Conservation (phyloP, 2,888 invertebrate species). For the Synanthedon tipuliformis region DNA sequence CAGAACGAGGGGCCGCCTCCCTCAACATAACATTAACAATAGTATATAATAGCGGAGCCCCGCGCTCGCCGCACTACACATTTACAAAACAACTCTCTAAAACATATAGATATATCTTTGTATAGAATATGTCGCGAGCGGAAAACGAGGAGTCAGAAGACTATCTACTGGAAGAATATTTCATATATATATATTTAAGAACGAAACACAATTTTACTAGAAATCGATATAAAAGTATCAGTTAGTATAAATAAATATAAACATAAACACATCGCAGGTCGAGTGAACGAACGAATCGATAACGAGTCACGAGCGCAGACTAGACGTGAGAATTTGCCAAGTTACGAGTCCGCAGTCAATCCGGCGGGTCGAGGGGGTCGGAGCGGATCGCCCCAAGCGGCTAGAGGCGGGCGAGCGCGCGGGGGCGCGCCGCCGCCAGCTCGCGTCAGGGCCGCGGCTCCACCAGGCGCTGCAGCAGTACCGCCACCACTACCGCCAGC, state of each 20-base stretch:
- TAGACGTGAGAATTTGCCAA: conserved; percentile 47
- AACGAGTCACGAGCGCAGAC: conserved; percentile 51
- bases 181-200: conserved; percentile 24
- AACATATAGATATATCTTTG: conserved; percentile 12
- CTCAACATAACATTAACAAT: conserved; percentile 53
- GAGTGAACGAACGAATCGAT: conserved; percentile 20
- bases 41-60: conserved; percentile 43
- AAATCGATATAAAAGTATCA: conserved; percentile 16
- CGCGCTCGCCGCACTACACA: conserved; percentile 46
- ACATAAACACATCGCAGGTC: conserved; percentile 18
- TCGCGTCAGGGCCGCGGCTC: conserved; percentile 60
- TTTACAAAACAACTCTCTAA: conserved; percentile 38
- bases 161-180: conserved; percentile 36
- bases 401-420: conserved; percentile 47
- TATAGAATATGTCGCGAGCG: conserved; percentile 4
- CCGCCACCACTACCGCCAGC: conserved; percentile 72
- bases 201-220: conserved; percentile 16
- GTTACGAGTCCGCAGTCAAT: conserved; percentile 3
- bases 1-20: conserved; percentile 56
- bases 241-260: conserved; percentile 27
- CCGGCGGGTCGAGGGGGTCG: conserved; percentile 2
- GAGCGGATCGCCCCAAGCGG: conserved; percentile 6
- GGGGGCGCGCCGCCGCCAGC: conserved; percentile 44
- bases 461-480: conserved; percentile 69
- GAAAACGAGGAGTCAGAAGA: conserved; percentile 27